A percentile compares a stretch with the other conserved stretches of the same genome.
phyloP scores from a whole-genome alignment of 2,888 invertebrate genomes.

The Coenonympha glycerion region DNA sequence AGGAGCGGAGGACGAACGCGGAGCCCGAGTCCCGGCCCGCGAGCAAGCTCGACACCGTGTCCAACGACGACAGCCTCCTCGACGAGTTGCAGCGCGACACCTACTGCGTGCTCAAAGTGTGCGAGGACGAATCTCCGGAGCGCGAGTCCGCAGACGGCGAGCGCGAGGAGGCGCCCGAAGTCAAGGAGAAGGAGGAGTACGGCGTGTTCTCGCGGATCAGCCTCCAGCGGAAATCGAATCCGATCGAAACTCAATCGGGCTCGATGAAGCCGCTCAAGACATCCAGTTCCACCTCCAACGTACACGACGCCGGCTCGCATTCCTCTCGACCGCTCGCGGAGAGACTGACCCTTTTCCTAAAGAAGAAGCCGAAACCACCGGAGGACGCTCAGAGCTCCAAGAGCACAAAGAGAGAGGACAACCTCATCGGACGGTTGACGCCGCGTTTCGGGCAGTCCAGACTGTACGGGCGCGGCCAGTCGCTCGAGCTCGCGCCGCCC shows the following conservation, averaged over 20 bases:
- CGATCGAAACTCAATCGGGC: constrained; percentile 53
- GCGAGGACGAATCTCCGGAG: constrained; percentile 52
- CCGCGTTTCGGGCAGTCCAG: constrained; percentile 68
- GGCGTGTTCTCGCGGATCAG: constrained; percentile 61
- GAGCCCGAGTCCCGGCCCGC: constrained; percentile 27
- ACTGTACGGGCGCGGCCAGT: constrained; percentile 60
- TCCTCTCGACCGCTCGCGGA: constrained; percentile 59
- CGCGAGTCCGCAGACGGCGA: constrained; percentile 28
- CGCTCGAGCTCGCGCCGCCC: constrained; percentile 54
- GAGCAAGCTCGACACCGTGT: constrained; percentile 38
- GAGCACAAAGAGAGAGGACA: constrained; percentile 53
- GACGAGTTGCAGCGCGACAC: constrained; percentile 63
- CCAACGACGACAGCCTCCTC: constrained; percentile 63
- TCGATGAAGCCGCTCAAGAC: constrained; percentile 55
- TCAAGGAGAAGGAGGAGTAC: constrained; percentile 38
- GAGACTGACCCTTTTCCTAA: constrained; percentile 63
- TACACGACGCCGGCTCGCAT: constrained; percentile 55
- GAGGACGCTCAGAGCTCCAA: constrained; percentile 41
- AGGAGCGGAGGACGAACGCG: constrained; percentile 18
- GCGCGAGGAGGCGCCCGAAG: constrained; percentile 30
- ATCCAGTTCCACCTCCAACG: constrained; percentile 67
- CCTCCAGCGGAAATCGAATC: constrained; percentile 67
- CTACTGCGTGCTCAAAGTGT: constrained; percentile 61
- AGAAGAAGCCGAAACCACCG: constrained; percentile 58
- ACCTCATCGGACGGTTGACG: constrained; percentile 62